Evolutionary conservation across 2,797 vertebrate species (phyloP).

Genomic region (Leuciscus waleckii): DNA sequence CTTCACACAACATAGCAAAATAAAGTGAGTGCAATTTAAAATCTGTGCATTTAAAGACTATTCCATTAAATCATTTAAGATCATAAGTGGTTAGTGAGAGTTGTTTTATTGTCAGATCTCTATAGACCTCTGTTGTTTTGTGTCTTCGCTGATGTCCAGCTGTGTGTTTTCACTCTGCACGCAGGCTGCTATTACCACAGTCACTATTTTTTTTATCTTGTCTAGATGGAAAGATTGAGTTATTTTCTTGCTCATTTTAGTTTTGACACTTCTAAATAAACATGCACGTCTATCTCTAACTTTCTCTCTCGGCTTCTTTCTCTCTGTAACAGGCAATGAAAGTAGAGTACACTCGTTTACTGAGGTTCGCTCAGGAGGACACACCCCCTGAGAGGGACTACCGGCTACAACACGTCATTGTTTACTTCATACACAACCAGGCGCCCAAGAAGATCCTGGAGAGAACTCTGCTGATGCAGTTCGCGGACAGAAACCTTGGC

Average conservation of each 20-base stretch:
- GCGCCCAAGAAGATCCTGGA: slow-evolving; percentile 97
- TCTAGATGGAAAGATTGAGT: background rate
- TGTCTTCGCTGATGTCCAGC: background rate
- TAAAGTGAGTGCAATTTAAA: background rate
- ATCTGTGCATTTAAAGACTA: background rate
- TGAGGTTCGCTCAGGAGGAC: slow-evolving; percentile 94
- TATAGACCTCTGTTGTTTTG: background rate
- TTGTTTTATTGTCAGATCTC: background rate
- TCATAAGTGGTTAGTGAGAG: background rate
- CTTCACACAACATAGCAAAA: slow-evolving; percentile 4
- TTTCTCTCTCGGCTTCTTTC: slow-evolving; percentile 30
- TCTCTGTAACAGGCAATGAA: slow-evolving; percentile 87
- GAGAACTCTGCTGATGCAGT: slow-evolving; percentile 94
- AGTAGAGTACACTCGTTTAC: slow-evolving; percentile 90
- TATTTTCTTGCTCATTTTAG: background rate
- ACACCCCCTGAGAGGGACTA: slow-evolving; percentile 90
- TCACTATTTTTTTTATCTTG: background rate
- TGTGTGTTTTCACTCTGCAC: slow-evolving; percentile 21
- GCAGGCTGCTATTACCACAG: background rate
- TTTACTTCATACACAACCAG: slow-evolving; percentile 97
- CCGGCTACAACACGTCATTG: slow-evolving; percentile 90
- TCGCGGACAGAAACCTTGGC: slow-evolving; percentile 93
- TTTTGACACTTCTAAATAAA: background rate
- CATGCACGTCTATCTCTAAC: background rate
- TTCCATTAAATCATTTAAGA: background rate